Evolutionary conservation across 2,113 vertebrate species (phyloP).

Genomic region (Cygnus atratus): DNA sequence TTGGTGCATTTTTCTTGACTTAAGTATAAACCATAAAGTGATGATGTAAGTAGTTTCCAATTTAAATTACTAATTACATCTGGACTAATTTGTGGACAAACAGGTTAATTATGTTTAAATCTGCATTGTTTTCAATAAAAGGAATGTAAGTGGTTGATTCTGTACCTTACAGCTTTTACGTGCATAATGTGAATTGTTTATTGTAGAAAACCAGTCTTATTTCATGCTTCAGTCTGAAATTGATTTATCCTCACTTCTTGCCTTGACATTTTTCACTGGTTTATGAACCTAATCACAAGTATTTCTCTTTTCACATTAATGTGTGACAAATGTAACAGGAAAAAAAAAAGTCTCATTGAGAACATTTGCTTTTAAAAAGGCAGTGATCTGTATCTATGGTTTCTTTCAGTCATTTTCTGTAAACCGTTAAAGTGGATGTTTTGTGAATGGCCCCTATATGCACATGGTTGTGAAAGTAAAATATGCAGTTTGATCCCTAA

Average conservation of each 20-base stretch:
- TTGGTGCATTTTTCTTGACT: neutral
- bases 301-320: neutral
- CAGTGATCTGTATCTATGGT: neutral
- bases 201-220: neutral
- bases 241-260: neutral
- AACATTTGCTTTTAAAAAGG: neutral
- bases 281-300: neutral
- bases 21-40: neutral
- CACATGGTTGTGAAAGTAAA: neutral
- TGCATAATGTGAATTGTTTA: neutral
- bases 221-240: neutral
- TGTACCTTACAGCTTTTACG: neutral
- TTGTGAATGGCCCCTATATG: neutral
- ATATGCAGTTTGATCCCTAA: neutral
- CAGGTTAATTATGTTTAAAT: neutral
- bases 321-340: neutral
- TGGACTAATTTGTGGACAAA: neutral
- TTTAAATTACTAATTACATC: neutral
- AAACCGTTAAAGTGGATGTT: neutral
- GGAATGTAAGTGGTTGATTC: neutral
- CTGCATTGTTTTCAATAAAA: neutral
- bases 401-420: neutral
- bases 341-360: accelerated
- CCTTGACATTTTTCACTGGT: neutral
- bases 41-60: neutral